phyloP scores from a whole-genome alignment of 2,888 invertebrate species.

The Lepidocyrtinus sp. region DNA sequence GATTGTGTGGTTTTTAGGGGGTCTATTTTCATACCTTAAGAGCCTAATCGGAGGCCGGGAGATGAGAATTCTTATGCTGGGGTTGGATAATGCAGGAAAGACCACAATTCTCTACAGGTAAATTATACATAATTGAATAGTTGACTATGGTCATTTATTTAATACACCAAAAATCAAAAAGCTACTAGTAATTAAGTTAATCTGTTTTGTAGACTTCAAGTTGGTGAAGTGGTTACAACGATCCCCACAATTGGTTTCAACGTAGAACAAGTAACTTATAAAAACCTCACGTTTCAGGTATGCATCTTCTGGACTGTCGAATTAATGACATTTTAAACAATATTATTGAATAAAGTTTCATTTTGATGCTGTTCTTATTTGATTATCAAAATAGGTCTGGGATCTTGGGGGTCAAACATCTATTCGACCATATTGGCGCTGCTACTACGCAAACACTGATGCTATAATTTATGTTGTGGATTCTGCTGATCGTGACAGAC shows the following conservation, averaged over 20 bases:
- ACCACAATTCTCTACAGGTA: slow-evolving; percentile 96
- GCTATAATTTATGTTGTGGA: slow-evolving; percentile 99
- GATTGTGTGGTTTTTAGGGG: no score
- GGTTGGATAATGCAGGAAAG: slow-evolving; percentile 98
- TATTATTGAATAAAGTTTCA: no score
- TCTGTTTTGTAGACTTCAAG: slow-evolving; percentile 81
- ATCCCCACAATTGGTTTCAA: slow-evolving; percentile 99
- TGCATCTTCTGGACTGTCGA: slow-evolving; percentile 2
- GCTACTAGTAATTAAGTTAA: neutral
- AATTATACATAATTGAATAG: slow-evolving; percentile 12
- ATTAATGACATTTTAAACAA: no score
- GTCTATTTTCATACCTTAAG: slow-evolving; percentile 96
- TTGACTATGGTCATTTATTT: neutral
- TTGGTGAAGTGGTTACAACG: slow-evolving; percentile 97
- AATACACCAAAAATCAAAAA: no score
- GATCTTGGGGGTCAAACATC: slow-evolving; percentile 60
- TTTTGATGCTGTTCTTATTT: slow-evolving; percentile 2
- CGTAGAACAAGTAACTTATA: slow-evolving; percentile 99
- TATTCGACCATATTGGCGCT: slow-evolving; percentile 97
- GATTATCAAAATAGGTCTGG: slow-evolving; percentile 60
- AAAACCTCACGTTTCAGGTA: slow-evolving; percentile 98
- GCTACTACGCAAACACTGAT: slow-evolving; percentile 99
- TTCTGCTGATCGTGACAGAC: slow-evolving; percentile 98
- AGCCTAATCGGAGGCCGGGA: slow-evolving; percentile 96
- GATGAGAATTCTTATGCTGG: slow-evolving; percentile 97